Evolutionary conservation across 2,888 invertebrate species (phyloP), one percentile per base, ranked within the genome.

Genomic region (Graphium colonna): DNA sequence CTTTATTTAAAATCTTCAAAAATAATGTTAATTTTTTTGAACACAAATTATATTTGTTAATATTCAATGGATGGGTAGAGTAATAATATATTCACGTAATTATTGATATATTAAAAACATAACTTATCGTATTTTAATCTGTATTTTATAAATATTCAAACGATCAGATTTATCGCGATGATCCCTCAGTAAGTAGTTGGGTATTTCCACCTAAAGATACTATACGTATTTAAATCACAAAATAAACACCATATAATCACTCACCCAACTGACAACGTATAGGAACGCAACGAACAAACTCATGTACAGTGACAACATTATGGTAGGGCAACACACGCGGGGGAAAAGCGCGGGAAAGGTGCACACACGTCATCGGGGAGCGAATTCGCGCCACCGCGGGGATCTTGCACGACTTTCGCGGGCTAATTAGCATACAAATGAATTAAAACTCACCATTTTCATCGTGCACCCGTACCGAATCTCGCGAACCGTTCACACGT

Each of bases 381-480:
- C 33, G 36, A 9, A 50, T 40, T n/a, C 40, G 51, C 52, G 36
- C 45, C 40, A 55, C 39, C 18, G 41, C 45, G 38, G 21, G 40
- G 38, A 41, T 49, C 40, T 44, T 38, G 42, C 40, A 47, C 50
- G 44, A 43, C 53, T 59, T 56, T 56, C 58, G 57, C 63, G 55
- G 44, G 46, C 64, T 72, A 69, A 74, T 75, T 69, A 69, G 57
- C 60, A 65, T 58, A 60, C 70, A 73, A 71, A 68, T 62, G 61
- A 63, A 68, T 68, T 67, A 76, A 72, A 62, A 75, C 84, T 80
- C 69, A 87, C 86, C 84, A 81, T 84, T 85, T 79, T 76, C 67
- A 66, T 68, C 66, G 62, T 55, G 58, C 70, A 66, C 69, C 70
- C 64, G 73, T 69, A 65, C 63, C 68, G 57, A 63, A 77, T 76